These are phyloP conservation scores for Jacana jacana DNA, from an alignment of 2,113 vertebrate species.

Conservation along the genomic window DNA sequence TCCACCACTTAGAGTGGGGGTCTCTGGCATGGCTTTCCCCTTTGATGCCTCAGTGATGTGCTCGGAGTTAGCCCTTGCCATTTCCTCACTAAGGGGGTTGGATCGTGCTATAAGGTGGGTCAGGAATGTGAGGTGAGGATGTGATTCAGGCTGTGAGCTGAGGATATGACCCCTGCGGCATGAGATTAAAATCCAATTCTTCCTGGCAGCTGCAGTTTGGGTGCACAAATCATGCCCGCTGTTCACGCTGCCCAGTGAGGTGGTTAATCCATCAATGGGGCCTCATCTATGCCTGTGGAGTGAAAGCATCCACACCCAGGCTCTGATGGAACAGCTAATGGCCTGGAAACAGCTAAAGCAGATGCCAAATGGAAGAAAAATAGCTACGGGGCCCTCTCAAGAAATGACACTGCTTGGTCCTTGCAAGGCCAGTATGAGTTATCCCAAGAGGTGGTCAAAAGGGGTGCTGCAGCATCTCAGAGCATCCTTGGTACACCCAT, in stretches of 20 bases:
- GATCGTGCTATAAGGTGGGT: background rate
- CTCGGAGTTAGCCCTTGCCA: background rate
- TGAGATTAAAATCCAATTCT: background rate
- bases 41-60: background rate
- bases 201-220: background rate
- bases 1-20: rapidly evolving
- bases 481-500: background rate
- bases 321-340: background rate
- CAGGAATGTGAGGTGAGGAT: background rate
- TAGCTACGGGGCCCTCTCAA: background rate
- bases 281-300: background rate
- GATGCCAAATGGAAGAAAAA: background rate
- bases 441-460: background rate
- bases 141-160: background rate
- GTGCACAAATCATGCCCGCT: background rate
- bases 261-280: conserved; percentile 26
- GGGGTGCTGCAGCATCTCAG: background rate
- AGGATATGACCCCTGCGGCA: background rate
- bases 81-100: background rate
- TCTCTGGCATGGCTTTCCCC: background rate
- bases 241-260: conserved; percentile 22
- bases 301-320: conserved; percentile 25
- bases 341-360: background rate
- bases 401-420: background rate
- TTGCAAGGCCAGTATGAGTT: background rate